Conservation (phyloP, 2,797 vertebrate species). For the Poecilia velifera region DNA sequence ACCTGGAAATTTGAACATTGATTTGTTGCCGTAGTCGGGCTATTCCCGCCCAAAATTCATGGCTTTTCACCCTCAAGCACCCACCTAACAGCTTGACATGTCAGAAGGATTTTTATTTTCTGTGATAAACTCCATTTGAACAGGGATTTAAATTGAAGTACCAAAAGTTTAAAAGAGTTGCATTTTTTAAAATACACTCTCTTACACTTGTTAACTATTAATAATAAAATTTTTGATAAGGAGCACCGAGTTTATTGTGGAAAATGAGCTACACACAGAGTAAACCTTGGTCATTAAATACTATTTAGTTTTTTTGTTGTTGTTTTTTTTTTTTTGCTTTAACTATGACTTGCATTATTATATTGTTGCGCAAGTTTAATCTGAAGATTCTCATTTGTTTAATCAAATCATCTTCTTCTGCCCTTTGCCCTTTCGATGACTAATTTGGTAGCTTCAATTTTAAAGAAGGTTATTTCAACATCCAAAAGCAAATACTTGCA, state of each 20-base stretch:
- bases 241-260: background rate
- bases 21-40: constrained; percentile 62
- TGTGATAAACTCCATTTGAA: background rate
- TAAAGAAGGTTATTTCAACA: constrained; percentile 50
- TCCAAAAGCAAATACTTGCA: constrained; percentile 50
- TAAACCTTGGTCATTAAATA: background rate
- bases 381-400: background rate
- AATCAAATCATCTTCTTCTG: constrained; percentile 23
- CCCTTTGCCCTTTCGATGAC: constrained; percentile 40
- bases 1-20: constrained; percentile 67
- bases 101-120: background rate
- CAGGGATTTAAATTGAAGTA: background rate
- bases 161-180: background rate
- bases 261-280: background rate
- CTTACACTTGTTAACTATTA: too few species aligned
- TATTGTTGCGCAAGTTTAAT: background rate
- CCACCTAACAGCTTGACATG: background rate
- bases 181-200: background rate
- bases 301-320: background rate
- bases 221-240: background rate
- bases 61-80: constrained; percentile 50
- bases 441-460: constrained; percentile 61
- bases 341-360: too few species aligned
- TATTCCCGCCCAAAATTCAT: constrained; percentile 75
- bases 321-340: too few species aligned